Percentiles rank a stretch among this genome's conserved stretches.
phyloP scores from a whole-genome alignment of 2,113 vertebrate species.

The Danionella cerebrum region DNA sequence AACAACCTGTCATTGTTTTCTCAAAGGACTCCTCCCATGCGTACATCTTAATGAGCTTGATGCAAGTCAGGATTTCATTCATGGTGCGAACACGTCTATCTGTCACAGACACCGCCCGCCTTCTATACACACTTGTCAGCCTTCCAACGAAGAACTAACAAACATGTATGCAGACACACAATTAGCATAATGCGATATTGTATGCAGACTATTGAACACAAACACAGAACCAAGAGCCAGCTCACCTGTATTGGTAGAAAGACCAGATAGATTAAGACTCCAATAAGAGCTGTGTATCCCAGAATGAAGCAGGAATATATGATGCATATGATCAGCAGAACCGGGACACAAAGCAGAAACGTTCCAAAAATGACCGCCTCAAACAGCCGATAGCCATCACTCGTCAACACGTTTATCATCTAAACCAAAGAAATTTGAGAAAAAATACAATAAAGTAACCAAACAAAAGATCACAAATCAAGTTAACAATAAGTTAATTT shows the following conservation, averaged over 20 bases:
- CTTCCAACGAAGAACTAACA: conserved; percentile 61
- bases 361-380: conserved; percentile 64
- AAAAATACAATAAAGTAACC: too few relatives aligned
- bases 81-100: conserved; percentile 67
- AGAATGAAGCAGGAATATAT: conserved; percentile 63
- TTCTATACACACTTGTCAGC: conserved; percentile 57
- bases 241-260: conserved; percentile 70
- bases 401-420: conserved; percentile 71
- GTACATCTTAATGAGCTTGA: conserved; percentile 78
- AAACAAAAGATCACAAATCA: too few relatives aligned
- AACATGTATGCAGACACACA: background rate
- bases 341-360: conserved; percentile 53
- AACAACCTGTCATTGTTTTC: conserved; percentile 56
- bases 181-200: background rate
- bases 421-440: conserved; percentile 40
- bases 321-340: conserved; percentile 55
- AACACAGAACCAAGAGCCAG: background rate
- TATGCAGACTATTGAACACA: background rate
- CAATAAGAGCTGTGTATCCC: conserved; percentile 66
- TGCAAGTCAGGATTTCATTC: conserved; percentile 73
- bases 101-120: conserved; percentile 54
- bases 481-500: background rate
- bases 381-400: conserved; percentile 68
- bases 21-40: conserved; percentile 74
- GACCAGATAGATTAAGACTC: conserved; percentile 54